Evolutionary conservation across 2,888 invertebrate species (phyloP).

Genomic region (Trissoscelio sp.): DNA sequence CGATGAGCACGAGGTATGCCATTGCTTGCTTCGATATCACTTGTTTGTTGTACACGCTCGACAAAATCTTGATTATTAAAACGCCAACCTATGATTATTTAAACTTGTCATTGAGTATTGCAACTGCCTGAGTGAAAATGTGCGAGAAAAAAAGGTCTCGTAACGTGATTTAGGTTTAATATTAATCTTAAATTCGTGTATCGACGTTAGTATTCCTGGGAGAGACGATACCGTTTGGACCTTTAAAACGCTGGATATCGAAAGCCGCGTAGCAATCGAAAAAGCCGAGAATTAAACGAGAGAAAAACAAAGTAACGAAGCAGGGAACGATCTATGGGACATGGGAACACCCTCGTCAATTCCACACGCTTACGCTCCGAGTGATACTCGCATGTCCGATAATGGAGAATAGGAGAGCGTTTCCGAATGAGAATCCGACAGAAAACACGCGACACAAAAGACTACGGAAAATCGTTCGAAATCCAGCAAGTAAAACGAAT

Average conservation of each 20-base stretch:
- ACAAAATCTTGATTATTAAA: conserved; percentile 43
- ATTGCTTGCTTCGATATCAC: conserved; percentile 35
- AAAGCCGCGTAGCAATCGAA: conserved; percentile 66
- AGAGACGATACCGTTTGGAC: conserved; percentile 43
- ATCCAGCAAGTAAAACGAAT: conserved; percentile 66
- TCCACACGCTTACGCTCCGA: conserved; percentile 69
- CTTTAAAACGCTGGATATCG: conserved; percentile 58
- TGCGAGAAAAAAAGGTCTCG: conserved; percentile 2
- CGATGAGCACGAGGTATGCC: conserved; percentile 69
- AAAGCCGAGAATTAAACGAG: conserved; percentile 69
- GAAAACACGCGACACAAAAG: conserved; percentile 65
- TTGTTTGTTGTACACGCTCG: conserved; percentile 32
- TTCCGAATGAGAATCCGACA: conserved; percentile 67
- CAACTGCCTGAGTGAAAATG: neutral
- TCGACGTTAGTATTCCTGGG: conserved; percentile 40
- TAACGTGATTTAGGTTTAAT: conserved; percentile 53
- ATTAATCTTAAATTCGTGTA: conserved; percentile 59
- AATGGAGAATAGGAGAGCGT: conserved; percentile 67
- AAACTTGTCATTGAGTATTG: neutral
- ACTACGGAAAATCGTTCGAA: conserved; percentile 64
- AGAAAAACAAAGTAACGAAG: conserved; percentile 68
- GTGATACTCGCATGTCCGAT: conserved; percentile 70
- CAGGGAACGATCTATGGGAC: conserved; percentile 66
- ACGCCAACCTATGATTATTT: conserved; percentile 25
- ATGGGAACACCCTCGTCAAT: conserved; percentile 69